Evolutionary conservation across 2,113 vertebrate genomes (phyloP), one percentile per base, ranked within the genome.

Genomic region (Platichthys flesus): DNA sequence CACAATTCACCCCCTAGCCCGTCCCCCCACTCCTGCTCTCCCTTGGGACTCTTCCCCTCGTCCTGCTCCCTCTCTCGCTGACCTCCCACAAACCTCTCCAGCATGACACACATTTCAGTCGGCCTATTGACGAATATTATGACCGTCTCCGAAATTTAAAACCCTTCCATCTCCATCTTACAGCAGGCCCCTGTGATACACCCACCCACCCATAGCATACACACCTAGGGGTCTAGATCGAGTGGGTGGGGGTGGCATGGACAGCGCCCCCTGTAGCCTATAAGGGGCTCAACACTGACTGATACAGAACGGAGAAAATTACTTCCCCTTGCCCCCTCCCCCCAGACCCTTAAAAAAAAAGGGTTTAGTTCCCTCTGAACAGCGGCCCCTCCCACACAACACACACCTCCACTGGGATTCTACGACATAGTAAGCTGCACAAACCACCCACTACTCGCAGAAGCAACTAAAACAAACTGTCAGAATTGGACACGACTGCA

Each of bases 371-470:
- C 66, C 49, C 3, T 40, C 7, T 77, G 52, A 89, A 67, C 67
- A 65, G 49, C 51, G 14, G 21, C 69, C 69, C 76, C 82, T 69
- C 78, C 77, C 67, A 59, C 66, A 74, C 74, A 61, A 81, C 80
- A 75, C 82, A 85, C 83, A 80, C 81, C 79, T 70, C 73, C 81
- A 74, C 3, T 69, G 23, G 68, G 21, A 47, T 26, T 72, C 55
- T 65, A 35, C 58, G 54, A 66, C 68, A 79, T 40, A 58, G 1
- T 59, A 58, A 13, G 59, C 10, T 35, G 35, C 35, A 49, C 1
- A 40, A 35, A 71, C 4, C 23, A 28, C 14, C 3, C 20, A 59
- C 31, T 2, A 62, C 35, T 18, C 57, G n/a, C 13, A 47, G 52
- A 37, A 62, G 59, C 47, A 37, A 4, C 14, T 47, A 0, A 47